phyloP scores from a whole-genome alignment of 1,140 invertebrate genomes.

The Drosophila willistoni region DNA sequence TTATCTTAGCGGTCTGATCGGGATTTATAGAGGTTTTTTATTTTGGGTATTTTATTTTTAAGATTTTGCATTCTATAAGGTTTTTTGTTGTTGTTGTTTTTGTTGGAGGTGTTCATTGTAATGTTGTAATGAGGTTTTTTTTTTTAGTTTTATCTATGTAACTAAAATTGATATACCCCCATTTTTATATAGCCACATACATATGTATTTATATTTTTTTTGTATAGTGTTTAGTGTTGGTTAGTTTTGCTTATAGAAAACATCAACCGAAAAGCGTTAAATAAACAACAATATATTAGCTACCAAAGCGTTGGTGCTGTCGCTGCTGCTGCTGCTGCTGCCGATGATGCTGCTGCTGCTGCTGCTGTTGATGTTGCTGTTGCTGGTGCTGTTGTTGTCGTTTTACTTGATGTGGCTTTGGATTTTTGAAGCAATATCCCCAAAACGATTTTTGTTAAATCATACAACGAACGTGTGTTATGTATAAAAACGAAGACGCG shows the following conservation, averaged over 20 bases:
- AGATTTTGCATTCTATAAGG: background rate
- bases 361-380: slow-evolving; percentile 16
- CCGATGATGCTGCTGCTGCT: slow-evolving; percentile 10
- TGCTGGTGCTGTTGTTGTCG: slow-evolving; percentile 45
- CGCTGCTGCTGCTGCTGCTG: slow-evolving; percentile 9
- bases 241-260: slow-evolving; percentile 46
- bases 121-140: background rate
- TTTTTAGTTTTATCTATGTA: slow-evolving; percentile 3
- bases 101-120: too few species aligned
- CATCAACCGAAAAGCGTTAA: slow-evolving; percentile 47
- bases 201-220: slow-evolving; percentile 1
- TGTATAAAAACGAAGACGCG: slow-evolving; percentile 80
- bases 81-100: background rate
- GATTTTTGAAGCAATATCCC: slow-evolving; percentile 76
- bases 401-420: slow-evolving; percentile 72
- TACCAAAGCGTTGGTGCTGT: slow-evolving; percentile 41
- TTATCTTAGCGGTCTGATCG: background rate
- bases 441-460: slow-evolving; percentile 76
- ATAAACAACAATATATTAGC: slow-evolving; percentile 59
- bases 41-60: background rate
- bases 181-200: background rate
- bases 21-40: background rate
- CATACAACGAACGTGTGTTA: slow-evolving; percentile 71
- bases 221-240: slow-evolving; percentile 23
- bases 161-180: slow-evolving; percentile 23